Evolutionary conservation across 2,113 vertebrate species (phyloP).

Genomic region (Eolophus roseicapilla): DNA sequence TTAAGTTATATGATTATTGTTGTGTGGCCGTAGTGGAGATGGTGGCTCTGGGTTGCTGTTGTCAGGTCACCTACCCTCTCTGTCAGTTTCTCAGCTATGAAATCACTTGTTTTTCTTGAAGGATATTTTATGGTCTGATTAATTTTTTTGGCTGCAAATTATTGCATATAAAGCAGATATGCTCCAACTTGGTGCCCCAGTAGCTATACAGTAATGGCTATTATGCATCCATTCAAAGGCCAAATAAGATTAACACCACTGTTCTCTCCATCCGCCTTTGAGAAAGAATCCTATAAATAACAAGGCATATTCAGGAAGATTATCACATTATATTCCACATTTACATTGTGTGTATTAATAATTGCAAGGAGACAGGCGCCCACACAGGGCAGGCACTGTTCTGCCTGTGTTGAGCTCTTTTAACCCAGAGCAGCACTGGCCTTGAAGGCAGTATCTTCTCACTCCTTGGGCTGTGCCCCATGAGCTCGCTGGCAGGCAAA

Average conservation of each 20-base stretch:
- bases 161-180: not conserved
- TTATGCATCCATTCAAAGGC: not conserved
- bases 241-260: slow-evolving; percentile 25
- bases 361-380: not conserved
- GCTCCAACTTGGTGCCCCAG: not conserved
- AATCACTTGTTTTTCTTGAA: slow-evolving; percentile 39
- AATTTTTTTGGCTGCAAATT: slow-evolving; percentile 13
- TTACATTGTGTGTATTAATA: not conserved
- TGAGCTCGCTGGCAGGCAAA: not conserved
- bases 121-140: slow-evolving; percentile 3
- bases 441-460: not conserved
- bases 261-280: slow-evolving; percentile 50
- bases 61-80: not conserved
- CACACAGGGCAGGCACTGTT: not conserved
- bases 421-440: not conserved
- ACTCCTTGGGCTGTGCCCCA: rapidly evolving
- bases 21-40: not conserved
- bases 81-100: not conserved
- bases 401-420: rapidly evolving
- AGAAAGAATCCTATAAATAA: slow-evolving; percentile 15
- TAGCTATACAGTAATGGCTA: not conserved
- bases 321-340: not conserved
- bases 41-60: not conserved
- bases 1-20: not conserved
- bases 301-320: not conserved